phyloP scores from a whole-genome alignment of 2,797 vertebrate species.

The Cetoscarus ocellatus region DNA sequence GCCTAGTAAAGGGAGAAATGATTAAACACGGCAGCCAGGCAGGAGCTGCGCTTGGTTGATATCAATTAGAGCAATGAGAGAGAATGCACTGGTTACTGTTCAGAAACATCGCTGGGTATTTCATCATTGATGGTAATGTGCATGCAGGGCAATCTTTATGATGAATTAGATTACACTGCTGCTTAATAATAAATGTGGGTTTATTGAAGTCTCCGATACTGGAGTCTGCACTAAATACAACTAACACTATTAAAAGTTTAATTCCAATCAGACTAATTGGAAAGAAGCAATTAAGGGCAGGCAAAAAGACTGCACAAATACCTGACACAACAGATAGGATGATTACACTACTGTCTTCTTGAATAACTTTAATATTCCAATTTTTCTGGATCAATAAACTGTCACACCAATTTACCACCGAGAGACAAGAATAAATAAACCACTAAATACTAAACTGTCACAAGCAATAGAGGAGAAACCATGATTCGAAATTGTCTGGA shows the following conservation, averaged over 20 bases:
- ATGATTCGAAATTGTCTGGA: constrained; percentile 20
- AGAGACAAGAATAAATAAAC: constrained; percentile 31
- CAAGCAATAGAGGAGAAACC: constrained; percentile 29
- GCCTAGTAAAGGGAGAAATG: constrained; percentile 61
- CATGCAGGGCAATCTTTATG: constrained; percentile 52
- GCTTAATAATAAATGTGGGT: constrained; percentile 47
- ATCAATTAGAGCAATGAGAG: constrained; percentile 71
- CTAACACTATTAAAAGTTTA: constrained; percentile 29
- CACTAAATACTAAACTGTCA: constrained; percentile 33
- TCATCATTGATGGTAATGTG: constrained; percentile 60
- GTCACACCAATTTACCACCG: constrained; percentile 32
- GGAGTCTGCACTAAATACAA: constrained; percentile 32
- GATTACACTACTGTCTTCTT: constrained; percentile 31
- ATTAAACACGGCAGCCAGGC: constrained; percentile 67
- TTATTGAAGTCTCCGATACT: constrained; percentile 33
- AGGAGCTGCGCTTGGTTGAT: constrained; percentile 64
- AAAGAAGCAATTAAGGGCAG: constrained; percentile 20
- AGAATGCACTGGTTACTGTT: constrained; percentile 61
- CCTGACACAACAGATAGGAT: constrained; percentile 6
- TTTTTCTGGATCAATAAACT: constrained; percentile 49
- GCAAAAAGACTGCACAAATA: constrained; percentile 14
- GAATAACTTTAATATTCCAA: constrained; percentile 29
- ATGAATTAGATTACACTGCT: constrained; percentile 51
- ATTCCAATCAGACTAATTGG: constrained; percentile 41
- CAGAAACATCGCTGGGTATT: constrained; percentile 59